Percentiles rank a stretch among this genome's conserved stretches.
Conservation (phyloP, 2,113 vertebrate species). For the Eidolon helvum region DNA sequence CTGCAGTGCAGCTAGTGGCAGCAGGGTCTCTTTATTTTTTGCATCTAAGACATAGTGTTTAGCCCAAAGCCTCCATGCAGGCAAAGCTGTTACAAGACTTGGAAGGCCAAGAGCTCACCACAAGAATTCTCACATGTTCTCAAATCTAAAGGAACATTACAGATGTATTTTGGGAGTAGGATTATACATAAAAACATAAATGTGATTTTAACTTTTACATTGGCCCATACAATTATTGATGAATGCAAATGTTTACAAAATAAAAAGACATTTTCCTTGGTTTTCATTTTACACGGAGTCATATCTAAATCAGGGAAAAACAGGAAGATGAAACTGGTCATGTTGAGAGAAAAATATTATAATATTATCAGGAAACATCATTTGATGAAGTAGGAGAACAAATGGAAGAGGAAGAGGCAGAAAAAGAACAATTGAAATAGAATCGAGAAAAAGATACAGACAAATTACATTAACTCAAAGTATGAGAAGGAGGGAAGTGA, state of each 20-base stretch:
- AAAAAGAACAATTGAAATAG: background rate
- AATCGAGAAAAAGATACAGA: background rate
- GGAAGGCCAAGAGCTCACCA: background rate
- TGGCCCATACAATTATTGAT: background rate
- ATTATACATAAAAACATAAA: background rate
- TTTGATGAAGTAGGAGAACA: background rate
- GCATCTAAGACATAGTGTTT: background rate
- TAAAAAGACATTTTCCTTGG: background rate
- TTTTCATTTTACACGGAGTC: background rate
- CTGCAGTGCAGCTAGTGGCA: background rate
- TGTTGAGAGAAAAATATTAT: background rate
- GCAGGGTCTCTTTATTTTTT: background rate
- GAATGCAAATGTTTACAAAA: background rate
- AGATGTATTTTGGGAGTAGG: background rate
- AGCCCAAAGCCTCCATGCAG: background rate
- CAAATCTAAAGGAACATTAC: background rate
- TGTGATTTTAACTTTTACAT: background rate
- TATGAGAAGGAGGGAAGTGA: background rate
- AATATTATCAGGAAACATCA: background rate
- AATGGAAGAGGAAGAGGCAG: background rate
- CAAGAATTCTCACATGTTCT: background rate
- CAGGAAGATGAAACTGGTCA: background rate
- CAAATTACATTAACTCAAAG: background rate
- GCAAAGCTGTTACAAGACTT: background rate
- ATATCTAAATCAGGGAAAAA: background rate